Conservation (phyloP, 2,888 invertebrate species). For the Alentia gelatinosa region DNA sequence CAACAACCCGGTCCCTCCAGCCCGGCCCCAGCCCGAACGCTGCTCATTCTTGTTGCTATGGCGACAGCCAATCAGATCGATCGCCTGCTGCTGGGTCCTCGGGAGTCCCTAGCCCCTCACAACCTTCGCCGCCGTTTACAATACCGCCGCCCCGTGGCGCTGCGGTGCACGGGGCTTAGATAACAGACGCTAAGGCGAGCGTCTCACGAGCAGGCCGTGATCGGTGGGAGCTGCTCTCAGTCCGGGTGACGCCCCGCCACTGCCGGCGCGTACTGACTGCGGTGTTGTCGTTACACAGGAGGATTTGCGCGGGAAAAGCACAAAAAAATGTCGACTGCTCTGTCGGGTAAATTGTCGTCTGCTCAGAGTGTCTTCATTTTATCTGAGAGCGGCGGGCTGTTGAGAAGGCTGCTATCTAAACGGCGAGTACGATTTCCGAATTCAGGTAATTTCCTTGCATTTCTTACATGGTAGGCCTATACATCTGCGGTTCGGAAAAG, state of each 20-base stretch:
- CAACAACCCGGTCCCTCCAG: constrained; percentile 4
- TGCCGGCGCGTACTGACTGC: no score
- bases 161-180: constrained; percentile 7
- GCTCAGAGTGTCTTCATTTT: no score
- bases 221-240: not conserved
- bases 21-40: not conserved
- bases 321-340: not conserved
- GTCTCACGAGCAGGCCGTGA: not conserved
- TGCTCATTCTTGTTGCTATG: constrained; percentile 41
- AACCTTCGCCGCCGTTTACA: not conserved
- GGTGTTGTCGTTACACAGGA: not conserved
- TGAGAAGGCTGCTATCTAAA: no score
- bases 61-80: constrained; percentile 47
- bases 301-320: not conserved
- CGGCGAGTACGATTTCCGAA: no score
- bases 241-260: not conserved
- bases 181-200: not conserved
- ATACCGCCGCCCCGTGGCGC: not conserved
- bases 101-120: not conserved
- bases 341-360: not conserved
- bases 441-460: no score
- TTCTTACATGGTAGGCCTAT: no score
- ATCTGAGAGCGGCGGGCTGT: no score
- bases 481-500: no score
- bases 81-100: not conserved